phyloP scores from a whole-genome alignment of 1,140 invertebrate species.

The Ericerus pela region DNA sequence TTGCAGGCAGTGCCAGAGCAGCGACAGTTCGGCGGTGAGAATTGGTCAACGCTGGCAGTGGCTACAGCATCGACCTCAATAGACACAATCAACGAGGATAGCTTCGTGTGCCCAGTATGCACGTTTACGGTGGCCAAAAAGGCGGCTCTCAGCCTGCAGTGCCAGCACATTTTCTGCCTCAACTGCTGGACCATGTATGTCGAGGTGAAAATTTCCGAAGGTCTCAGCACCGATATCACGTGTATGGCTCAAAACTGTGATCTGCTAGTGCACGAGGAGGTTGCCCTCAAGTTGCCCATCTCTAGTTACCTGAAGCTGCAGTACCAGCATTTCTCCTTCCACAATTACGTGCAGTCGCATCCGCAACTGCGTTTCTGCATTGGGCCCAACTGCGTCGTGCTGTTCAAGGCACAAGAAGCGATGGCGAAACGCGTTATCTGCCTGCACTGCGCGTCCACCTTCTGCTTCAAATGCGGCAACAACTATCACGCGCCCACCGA shows the following conservation, averaged over 20 bases:
- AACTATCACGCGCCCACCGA: conserved; percentile 97
- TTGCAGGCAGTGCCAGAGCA: too few species aligned
- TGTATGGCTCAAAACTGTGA: conserved; percentile 93
- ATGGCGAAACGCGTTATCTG: conserved; percentile 69
- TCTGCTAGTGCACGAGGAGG: conserved; percentile 83
- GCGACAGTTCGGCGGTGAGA: too few species aligned
- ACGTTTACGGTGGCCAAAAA: conserved; percentile 40
- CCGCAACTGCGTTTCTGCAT: conserved; percentile 86
- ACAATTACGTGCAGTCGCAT: conserved; percentile 89
- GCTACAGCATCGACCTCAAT: conserved; percentile 16
- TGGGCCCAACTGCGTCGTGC: conserved; percentile 84
- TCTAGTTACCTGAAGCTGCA: conserved; percentile 54
- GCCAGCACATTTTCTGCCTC: conserved; percentile 84
- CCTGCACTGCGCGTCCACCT: conserved; percentile 56
- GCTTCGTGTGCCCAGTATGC: conserved; percentile 44
- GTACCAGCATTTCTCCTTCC: conserved; percentile 89
- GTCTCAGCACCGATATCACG: conserved; percentile 65
- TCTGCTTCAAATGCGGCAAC: conserved; percentile 84
- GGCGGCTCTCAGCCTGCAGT: conserved; percentile 65
- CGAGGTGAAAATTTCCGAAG: conserved; percentile 86
- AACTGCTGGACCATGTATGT: conserved; percentile 92
- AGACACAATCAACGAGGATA: conserved; percentile 8
- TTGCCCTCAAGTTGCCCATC: conserved; percentile 58
- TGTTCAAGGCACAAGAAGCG: conserved; percentile 57
- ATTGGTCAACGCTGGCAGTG: too few species aligned